Evolutionary conservation across 2,888 invertebrate species (phyloP), one percentile per base, ranked within the genome.

Genomic region (Nomada flava): DNA sequence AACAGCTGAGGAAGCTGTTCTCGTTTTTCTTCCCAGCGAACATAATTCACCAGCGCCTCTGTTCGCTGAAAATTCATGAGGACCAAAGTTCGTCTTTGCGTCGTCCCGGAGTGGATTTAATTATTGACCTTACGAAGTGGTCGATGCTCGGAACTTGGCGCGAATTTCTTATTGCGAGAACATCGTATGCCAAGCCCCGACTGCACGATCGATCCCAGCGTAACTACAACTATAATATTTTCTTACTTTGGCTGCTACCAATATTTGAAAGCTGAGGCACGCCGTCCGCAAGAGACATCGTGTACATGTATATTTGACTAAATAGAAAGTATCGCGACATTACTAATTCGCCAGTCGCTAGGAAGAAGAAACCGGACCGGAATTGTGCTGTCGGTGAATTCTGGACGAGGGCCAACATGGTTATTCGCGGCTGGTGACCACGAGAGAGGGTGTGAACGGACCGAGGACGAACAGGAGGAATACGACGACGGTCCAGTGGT

Each of bases 341-440:
- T 82, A 79, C 75, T 15, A 52, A 65, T 72, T 52, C 67, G 57
- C 23, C 69, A 68, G 59, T 59, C 59, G 69, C 53, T 50, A 73
- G 65, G 72, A 74, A 72, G 83, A 79, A 75, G 83, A 72, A 70
- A 64, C 71, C 83, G 75, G 81, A 84, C 87, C 78, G 90, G 87
- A 89, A 88, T 83, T 82, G 84, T 13, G 78, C 84, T 79, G 79
- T 72, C 53, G 73, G 79, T 81, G 85, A 89, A 88, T 86, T 88
- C 76, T 91, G 91, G 91, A 90, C 84, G 72, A 42, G 53, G 69
- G 89, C 91, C 91, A 91, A 90, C 85, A 77, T 64, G 76, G 88
- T 88, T 90, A 90, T 85, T 85, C 84, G 83, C 71, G 85, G 80
- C 74, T 73, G 60, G 59, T 70, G 82, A 68, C 67, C 76, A 67